Evolutionary conservation across 2,113 vertebrate species (phyloP).

Genomic region (Columba livia): DNA sequence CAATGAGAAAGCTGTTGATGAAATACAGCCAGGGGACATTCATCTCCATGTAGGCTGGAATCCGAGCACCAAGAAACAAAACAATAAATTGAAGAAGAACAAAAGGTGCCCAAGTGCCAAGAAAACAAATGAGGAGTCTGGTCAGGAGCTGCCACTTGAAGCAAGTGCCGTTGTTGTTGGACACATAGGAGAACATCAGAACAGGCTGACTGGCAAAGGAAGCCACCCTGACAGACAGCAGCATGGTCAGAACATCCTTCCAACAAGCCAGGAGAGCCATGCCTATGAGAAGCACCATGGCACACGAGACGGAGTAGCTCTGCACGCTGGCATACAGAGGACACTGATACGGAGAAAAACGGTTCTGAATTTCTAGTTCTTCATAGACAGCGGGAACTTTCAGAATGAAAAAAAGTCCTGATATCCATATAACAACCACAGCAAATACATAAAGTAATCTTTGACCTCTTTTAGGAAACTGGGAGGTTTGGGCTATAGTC

Average conservation of each 20-base stretch:
- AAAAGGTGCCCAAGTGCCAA: conserved; percentile 82
- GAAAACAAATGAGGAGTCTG: conserved; percentile 74
- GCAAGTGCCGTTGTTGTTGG: background rate
- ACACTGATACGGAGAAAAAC: conserved; percentile 54
- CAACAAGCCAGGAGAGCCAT: conserved; percentile 40
- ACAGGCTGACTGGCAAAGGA: conserved; percentile 52
- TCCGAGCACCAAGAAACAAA: conserved; percentile 65
- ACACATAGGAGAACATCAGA: conserved; percentile 58
- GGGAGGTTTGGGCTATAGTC: conserved; percentile 45
- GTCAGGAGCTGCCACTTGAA: conserved; percentile 58
- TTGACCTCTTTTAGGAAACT: background rate
- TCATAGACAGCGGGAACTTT: conserved; percentile 19
- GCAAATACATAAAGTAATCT: conserved; percentile 46
- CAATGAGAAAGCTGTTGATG: conserved; percentile 86
- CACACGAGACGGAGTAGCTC: conserved; percentile 65
- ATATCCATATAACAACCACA: conserved; percentile 72
- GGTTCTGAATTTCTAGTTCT: conserved; percentile 28
- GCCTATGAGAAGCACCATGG: conserved; percentile 64
- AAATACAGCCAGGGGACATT: conserved; percentile 87
- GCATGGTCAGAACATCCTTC: conserved; percentile 57
- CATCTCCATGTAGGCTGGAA: conserved; percentile 84
- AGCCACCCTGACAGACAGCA: conserved; percentile 58
- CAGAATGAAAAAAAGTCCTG: conserved; percentile 69
- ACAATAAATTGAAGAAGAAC: conserved; percentile 72
- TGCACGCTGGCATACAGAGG: conserved; percentile 70